Percentiles rank a stretch among this genome's conserved stretches.
Evolutionary conservation across 2,113 vertebrate species (phyloP).

Genomic region (Isichthys henryi): DNA sequence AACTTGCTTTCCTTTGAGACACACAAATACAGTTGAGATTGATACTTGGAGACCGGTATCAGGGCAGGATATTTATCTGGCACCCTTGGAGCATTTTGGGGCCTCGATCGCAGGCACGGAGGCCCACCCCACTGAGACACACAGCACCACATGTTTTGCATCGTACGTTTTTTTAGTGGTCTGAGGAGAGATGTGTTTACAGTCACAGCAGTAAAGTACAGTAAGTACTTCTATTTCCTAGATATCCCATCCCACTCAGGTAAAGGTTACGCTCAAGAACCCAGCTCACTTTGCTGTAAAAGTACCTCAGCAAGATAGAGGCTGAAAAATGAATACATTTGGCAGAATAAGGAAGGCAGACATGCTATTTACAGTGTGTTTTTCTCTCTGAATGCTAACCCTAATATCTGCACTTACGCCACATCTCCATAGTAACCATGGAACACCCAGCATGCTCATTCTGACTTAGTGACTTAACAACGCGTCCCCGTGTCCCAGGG

Average conservation of each 20-base stretch:
- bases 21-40: neutral
- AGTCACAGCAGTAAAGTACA: neutral
- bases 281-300: neutral
- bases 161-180: neutral
- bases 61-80: neutral
- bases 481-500: slow-evolving; percentile 11
- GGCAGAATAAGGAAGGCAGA: slow-evolving; percentile 6
- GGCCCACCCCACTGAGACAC: neutral
- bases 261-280: neutral
- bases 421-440: slow-evolving; percentile 47
- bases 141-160: neutral
- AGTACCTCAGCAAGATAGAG: neutral
- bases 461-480: slow-evolving; percentile 38
- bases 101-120: neutral
- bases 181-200: neutral
- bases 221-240: neutral
- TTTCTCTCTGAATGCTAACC: slow-evolving; percentile 20
- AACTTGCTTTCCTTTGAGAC: neutral
- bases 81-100: neutral
- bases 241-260: neutral
- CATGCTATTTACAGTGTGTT: slow-evolving; percentile 37
- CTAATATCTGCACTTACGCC: slow-evolving; percentile 37
- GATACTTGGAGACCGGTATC: neutral
- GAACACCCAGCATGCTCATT: slow-evolving; percentile 27
- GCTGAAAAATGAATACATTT: slow-evolving; percentile 13